These are phyloP conservation scores for Homarus gammarus DNA, from an alignment of 2,888 invertebrate species.

Conservation along the genomic window DNA sequence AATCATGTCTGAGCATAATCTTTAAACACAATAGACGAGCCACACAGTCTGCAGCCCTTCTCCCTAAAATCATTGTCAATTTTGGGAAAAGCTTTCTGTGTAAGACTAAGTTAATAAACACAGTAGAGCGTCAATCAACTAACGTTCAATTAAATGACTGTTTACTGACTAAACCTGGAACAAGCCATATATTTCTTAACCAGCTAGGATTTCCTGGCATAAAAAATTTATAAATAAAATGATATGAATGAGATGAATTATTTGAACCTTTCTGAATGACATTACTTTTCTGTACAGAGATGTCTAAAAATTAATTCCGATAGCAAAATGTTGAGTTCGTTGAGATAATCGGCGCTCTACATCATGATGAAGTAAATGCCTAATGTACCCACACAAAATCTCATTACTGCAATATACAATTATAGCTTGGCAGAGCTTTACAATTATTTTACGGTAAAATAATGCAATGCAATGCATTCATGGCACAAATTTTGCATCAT, in stretches of 20 bases:
- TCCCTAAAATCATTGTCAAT: conserved; percentile 11
- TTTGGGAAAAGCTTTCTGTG: conserved; percentile 4
- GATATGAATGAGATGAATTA: background rate
- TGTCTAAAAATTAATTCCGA: background rate
- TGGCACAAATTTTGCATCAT: conserved; percentile 55
- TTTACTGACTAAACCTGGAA: background rate
- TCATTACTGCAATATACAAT: conserved; percentile 11
- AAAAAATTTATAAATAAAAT: background rate
- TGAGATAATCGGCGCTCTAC: conserved; percentile 12
- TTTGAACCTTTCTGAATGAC: background rate
- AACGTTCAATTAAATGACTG: background rate
- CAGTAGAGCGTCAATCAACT: conserved; percentile 9
- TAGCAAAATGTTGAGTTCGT: background rate
- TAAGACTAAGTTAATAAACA: background rate
- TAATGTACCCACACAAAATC: conserved; percentile 5
- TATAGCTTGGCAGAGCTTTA: conserved; percentile 6
- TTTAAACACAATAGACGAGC: conserved; percentile 14
- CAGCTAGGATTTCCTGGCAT: background rate
- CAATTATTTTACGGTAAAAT: conserved; percentile 22
- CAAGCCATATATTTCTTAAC: background rate
- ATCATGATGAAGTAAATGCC: conserved; percentile 10
- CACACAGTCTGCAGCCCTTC: background rate
- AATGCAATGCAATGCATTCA: conserved; percentile 43
- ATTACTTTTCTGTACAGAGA: background rate
- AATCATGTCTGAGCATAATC: conserved; percentile 27